Conservation (phyloP, 2,888 invertebrate genomes). For the Heliconius hortense region DNA sequence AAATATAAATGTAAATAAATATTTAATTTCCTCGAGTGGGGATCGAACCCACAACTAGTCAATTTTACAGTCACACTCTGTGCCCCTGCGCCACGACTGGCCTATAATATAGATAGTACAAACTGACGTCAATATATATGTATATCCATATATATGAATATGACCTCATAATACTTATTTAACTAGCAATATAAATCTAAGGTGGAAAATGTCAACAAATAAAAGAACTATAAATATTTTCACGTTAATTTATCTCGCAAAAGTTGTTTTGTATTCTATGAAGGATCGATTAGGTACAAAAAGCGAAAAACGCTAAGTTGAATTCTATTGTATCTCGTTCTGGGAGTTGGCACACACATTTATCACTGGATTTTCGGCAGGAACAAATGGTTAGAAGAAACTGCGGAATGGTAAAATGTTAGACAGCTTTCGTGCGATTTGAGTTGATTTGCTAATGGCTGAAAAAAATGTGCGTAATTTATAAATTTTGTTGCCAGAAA, state of each 20-base stretch:
- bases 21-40: too few species aligned
- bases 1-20: too few species aligned
- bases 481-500: neutral
- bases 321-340: slow-evolving; percentile 40
- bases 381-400: slow-evolving; percentile 43
- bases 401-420: slow-evolving; percentile 30
- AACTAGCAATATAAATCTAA: neutral
- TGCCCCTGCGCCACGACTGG: too few species aligned
- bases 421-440: slow-evolving; percentile 25
- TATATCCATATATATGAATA: neutral
- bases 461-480: neutral
- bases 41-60: too few species aligned
- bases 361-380: slow-evolving; percentile 41
- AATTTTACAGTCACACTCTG: too few species aligned
- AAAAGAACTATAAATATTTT: slow-evolving; percentile 6
- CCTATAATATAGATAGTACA: neutral
- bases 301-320: slow-evolving; percentile 33
- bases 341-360: slow-evolving; percentile 42
- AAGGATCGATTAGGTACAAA: slow-evolving; percentile 31
- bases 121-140: neutral
- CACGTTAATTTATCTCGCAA: neutral
- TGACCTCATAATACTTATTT: too few species aligned
- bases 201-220: neutral
- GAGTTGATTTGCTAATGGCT: slow-evolving; percentile 23
- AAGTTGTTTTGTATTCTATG: slow-evolving; percentile 13